Conservation (phyloP, 2,113 vertebrate species). For the Onychorhynchus coronatus region DNA sequence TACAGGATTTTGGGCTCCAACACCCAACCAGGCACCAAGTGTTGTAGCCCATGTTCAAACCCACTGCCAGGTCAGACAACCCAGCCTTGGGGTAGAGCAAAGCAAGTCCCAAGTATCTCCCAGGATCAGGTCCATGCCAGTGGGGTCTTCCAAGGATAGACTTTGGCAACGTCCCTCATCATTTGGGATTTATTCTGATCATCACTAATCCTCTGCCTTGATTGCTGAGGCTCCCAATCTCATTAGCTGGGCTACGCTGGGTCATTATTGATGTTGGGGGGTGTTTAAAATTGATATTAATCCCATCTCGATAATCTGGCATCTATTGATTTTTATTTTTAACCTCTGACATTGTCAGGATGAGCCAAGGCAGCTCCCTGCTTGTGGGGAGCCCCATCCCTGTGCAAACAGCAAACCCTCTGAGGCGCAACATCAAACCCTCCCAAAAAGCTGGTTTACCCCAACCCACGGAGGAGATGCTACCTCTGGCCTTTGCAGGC, state of each 20-base stretch:
- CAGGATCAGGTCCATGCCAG: neutral
- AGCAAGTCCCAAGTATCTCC: neutral
- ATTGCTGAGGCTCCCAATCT: constrained; percentile 62
- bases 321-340: constrained; percentile 73
- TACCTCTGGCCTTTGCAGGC: neutral
- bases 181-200: constrained; percentile 64
- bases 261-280: neutral
- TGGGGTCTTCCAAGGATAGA: constrained; percentile 54
- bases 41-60: neutral
- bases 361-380: neutral
- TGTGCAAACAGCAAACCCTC: accelerated
- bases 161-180: constrained; percentile 12
- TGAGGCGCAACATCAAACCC: accelerated
- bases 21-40: neutral
- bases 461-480: neutral
- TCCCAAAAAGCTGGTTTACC: neutral
- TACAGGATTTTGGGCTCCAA: accelerated
- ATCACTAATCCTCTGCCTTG: constrained; percentile 47
- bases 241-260: constrained; percentile 45
- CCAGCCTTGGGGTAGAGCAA: accelerated
- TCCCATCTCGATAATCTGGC: constrained; percentile 63
- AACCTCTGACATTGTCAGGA: constrained; percentile 40
- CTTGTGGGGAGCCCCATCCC: neutral
- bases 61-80: neutral
- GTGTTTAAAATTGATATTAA: constrained; percentile 69